Conservation (phyloP, 2,797 vertebrate genomes). For the Pantherophis vulpinus region DNA sequence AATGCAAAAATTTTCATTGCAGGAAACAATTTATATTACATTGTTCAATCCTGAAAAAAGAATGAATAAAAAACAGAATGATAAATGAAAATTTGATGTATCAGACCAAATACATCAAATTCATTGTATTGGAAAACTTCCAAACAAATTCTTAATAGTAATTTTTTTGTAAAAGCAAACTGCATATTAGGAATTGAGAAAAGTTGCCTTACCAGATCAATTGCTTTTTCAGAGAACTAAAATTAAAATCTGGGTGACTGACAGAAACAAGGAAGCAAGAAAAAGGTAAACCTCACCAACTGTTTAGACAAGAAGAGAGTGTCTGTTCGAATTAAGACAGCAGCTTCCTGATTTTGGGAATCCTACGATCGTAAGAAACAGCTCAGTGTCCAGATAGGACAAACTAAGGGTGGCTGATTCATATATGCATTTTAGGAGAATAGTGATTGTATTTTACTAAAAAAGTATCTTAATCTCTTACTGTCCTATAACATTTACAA, state of each 20-base stretch:
- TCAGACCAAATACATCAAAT: neutral
- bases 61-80: neutral
- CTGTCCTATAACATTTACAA: neutral
- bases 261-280: neutral
- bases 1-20: constrained; percentile 19
- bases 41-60: constrained; percentile 15
- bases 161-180: neutral
- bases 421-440: neutral
- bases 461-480: neutral
- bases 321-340: neutral
- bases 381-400: neutral
- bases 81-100: neutral
- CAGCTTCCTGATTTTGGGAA: neutral
- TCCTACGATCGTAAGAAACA: neutral
- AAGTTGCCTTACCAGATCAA: neutral
- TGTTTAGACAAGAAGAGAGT: neutral
- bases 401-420: neutral
- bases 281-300: neutral
- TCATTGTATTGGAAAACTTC: neutral
- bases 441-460: neutral
- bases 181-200: neutral
- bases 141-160: neutral
- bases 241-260: neutral
- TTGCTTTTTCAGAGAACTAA: neutral
- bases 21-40: neutral